Conservation (phyloP, 2,113 vertebrate genomes). For the Megatriorchis doriae region DNA sequence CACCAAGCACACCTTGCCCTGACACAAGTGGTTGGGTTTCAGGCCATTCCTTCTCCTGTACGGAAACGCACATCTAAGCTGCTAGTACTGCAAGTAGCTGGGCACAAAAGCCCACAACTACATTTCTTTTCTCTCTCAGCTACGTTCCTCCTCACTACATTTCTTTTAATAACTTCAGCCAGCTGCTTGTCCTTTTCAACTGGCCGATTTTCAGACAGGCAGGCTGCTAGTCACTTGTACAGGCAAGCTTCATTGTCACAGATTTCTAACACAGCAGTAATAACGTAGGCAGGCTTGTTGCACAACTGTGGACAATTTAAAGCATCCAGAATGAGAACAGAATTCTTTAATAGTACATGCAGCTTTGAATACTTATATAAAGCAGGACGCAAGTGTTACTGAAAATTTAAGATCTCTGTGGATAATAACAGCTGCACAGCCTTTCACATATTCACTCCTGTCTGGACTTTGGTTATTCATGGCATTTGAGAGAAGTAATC, state of each 20-base stretch:
- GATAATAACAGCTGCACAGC: neutral
- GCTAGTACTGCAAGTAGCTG: neutral
- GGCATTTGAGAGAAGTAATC: neutral
- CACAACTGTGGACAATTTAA: neutral
- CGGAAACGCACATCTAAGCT: neutral
- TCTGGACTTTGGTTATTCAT: neutral
- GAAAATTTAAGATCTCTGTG: neutral
- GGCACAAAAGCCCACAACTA: neutral
- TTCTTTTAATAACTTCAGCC: neutral
- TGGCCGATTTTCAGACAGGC: neutral
- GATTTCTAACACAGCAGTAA: neutral
- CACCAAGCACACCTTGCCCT: neutral
- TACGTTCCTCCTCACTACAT: neutral
- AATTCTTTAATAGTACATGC: neutral
- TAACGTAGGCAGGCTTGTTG: neutral
- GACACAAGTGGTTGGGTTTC: neutral
- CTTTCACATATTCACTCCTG: neutral
- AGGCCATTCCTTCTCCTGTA: neutral
- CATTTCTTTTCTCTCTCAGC: neutral
- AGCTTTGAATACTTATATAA: neutral
- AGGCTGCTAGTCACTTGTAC: neutral
- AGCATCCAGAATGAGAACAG: neutral
- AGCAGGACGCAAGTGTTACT: neutral
- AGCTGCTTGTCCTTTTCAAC: neutral
- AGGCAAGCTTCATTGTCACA: neutral